Conservation (phyloP, 2,113 vertebrate species). For the Pelmatolapia mariae region DNA sequence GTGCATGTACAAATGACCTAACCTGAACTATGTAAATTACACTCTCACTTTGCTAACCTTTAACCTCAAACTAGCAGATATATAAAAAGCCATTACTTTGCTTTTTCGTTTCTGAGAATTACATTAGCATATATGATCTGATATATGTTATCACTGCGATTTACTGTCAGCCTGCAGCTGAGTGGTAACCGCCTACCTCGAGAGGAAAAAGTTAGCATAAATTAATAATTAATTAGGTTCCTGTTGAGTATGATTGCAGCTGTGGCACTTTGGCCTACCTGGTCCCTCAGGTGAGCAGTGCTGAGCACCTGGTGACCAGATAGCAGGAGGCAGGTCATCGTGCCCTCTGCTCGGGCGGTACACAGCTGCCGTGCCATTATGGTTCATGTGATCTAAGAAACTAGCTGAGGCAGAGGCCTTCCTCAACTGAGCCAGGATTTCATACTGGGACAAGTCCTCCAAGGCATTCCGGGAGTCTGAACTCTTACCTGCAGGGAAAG, state of each 20-base stretch:
- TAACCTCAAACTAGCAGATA: neutral
- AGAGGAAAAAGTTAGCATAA: neutral
- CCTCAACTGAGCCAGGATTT: slow-evolving; percentile 63
- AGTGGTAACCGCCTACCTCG: neutral
- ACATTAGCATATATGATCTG: neutral
- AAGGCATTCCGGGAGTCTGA: slow-evolving; percentile 55
- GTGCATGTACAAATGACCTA: fast-evolving
- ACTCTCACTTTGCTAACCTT: neutral
- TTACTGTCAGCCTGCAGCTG: neutral
- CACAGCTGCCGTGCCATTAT: slow-evolving; percentile 35
- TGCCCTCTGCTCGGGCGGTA: slow-evolving; percentile 26
- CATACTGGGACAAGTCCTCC: slow-evolving; percentile 63
- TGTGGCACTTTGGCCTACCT: slow-evolving; percentile 36
- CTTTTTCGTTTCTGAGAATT: neutral
- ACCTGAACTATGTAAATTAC: neutral
- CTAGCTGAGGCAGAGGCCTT: slow-evolving; percentile 47
- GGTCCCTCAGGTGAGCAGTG: slow-evolving; percentile 54
- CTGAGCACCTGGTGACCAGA: slow-evolving; percentile 67
- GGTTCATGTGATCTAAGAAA: slow-evolving; percentile 38
- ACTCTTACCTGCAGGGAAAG: slow-evolving; percentile 44
- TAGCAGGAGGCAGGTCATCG: slow-evolving; percentile 54
- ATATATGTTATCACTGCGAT: neutral
- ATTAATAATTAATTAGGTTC: neutral
- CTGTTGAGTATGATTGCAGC: neutral
- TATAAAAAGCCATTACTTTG: neutral